phyloP scores from a whole-genome alignment of 2,888 invertebrate genomes.

The Ophonus ardosiacus region DNA sequence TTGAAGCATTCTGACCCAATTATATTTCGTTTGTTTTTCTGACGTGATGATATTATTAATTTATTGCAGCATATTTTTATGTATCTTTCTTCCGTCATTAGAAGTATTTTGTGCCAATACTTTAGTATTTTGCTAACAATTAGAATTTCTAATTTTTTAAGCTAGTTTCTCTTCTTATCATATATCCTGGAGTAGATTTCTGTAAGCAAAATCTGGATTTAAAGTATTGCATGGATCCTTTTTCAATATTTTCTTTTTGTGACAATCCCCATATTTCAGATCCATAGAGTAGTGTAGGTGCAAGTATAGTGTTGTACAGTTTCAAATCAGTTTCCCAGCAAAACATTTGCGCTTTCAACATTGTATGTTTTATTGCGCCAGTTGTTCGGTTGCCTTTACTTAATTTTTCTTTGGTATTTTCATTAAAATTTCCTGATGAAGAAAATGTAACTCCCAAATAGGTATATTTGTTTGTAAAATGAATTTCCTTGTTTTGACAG shows the following conservation, averaged over 20 bases:
- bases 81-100: background rate
- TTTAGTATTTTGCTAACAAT: background rate
- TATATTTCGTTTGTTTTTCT: slow-evolving; percentile 3
- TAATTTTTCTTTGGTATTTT: background rate
- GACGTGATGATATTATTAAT: background rate
- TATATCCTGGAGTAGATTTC: background rate
- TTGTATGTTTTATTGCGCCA: background rate
- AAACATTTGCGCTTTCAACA: background rate
- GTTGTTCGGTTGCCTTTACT: background rate
- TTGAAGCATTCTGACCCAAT: slow-evolving; percentile 2
- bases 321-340: background rate
- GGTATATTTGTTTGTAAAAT: background rate
- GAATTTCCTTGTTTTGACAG: background rate
- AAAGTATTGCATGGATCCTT: background rate
- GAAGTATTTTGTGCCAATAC: background rate
- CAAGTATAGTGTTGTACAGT: background rate
- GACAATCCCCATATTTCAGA: background rate
- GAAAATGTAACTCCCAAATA: background rate
- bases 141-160: background rate
- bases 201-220: background rate
- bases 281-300: no score
- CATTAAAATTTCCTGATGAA: no score
- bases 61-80: background rate
- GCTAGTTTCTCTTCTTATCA: slow-evolving; percentile 1
- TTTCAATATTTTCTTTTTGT: background rate